These are phyloP conservation scores for Fratercula arctica DNA, from an alignment of 2,797 vertebrate species.

Conservation along the genomic window DNA sequence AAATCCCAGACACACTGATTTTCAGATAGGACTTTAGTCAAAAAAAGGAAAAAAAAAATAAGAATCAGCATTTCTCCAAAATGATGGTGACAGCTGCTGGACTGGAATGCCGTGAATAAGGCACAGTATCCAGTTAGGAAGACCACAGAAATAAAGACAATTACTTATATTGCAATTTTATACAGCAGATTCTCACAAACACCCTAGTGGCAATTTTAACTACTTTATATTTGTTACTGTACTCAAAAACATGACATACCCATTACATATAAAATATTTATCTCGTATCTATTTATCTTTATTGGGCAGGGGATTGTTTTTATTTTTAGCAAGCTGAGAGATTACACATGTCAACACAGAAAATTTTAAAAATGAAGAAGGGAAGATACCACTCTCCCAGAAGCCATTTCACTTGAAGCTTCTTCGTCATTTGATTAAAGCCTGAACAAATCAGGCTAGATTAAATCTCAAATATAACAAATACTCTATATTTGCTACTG, in stretches of 20 bases:
- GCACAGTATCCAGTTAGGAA: neutral
- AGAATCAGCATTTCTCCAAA: neutral
- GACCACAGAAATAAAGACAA: neutral
- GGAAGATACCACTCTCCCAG: neutral
- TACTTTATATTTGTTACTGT: neutral
- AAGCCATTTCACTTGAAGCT: neutral
- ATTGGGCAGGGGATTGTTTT: neutral
- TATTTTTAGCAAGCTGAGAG: neutral
- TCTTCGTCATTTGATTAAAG: slow-evolving; percentile 14
- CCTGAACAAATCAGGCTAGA: neutral
- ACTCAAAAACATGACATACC: neutral
- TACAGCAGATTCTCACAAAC: neutral
- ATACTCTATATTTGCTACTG: neutral
- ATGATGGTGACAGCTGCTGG: accelerated
- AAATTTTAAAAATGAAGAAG: neutral
- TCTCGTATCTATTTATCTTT: neutral
- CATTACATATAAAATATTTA: neutral
- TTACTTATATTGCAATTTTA: neutral
- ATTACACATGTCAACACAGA: neutral
- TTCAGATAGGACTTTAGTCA: neutral
- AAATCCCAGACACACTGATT: neutral
- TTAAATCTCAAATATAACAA: neutral
- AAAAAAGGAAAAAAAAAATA: neutral
- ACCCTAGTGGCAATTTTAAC: neutral
- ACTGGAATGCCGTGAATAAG: neutral